phyloP scores from a whole-genome alignment of 2,113 vertebrate genomes.

The Machaerirhynchus nigripectus region DNA sequence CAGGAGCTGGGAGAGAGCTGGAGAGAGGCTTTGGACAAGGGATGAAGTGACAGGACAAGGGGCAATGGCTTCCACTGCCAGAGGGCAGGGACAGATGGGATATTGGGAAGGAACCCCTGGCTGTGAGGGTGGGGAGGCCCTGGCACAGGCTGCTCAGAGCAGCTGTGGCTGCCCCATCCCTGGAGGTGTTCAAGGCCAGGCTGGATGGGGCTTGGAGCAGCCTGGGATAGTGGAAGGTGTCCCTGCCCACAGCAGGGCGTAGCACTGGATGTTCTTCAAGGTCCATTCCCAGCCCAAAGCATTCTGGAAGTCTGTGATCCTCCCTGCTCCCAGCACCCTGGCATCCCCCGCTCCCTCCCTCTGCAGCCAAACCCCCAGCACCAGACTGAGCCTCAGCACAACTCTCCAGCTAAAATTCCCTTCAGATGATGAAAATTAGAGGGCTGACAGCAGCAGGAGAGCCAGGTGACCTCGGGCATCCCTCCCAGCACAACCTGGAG shows the following conservation, averaged over 20 bases:
- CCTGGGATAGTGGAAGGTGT: accelerated
- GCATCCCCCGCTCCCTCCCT: not conserved
- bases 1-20: not conserved
- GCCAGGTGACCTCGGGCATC: not conserved
- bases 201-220: accelerated
- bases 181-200: accelerated
- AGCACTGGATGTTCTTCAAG: not conserved
- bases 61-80: not conserved
- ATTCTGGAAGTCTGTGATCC: not conserved
- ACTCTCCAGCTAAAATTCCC: not conserved
- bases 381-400: not conserved
- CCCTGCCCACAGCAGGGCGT: accelerated
- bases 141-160: not conserved
- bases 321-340: not conserved
- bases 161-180: not conserved
- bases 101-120: accelerated
- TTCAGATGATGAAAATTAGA: not conserved
- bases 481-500: not conserved
- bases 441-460: not conserved
- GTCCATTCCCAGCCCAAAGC: not conserved
- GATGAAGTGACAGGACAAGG: not conserved
- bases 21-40: not conserved
- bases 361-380: not conserved
- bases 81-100: accelerated
- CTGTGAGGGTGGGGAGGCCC: accelerated